Evolutionary conservation across 2,113 vertebrate genomes (phyloP).

Genomic region (Anser brachyrhynchus): DNA sequence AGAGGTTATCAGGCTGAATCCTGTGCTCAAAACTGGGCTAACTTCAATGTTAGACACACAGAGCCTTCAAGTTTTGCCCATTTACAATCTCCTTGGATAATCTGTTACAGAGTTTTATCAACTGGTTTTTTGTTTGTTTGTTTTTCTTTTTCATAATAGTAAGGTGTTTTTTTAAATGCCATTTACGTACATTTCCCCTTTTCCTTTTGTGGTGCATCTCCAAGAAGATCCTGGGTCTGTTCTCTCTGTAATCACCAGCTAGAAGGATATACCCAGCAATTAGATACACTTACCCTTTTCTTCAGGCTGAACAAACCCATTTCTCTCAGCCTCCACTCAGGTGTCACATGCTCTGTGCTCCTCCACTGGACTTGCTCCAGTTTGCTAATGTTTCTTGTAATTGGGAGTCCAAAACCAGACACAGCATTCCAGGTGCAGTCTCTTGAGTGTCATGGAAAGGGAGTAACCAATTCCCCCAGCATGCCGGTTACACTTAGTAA

Average conservation of each 20-base stretch:
- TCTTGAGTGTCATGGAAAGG: background rate
- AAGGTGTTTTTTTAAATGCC: background rate
- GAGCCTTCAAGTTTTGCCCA: background rate
- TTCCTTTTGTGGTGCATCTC: background rate
- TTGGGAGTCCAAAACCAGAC: background rate
- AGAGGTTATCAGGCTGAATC: background rate
- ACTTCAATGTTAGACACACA: background rate
- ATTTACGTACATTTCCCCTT: background rate
- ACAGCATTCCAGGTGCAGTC: background rate
- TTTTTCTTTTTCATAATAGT: background rate
- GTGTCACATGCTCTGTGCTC: background rate
- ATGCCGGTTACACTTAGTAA: background rate
- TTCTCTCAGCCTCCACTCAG: background rate
- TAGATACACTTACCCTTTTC: background rate
- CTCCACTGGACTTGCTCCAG: background rate
- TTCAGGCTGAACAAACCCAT: background rate
- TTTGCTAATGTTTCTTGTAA: background rate
- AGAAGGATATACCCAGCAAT: background rate
- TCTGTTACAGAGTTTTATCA: background rate
- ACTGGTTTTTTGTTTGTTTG: background rate
- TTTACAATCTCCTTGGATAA: background rate
- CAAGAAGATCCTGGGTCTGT: background rate
- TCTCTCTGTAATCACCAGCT: background rate
- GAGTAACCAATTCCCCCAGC: background rate
- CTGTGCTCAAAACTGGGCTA: background rate